Conservation (phyloP, 2,888 invertebrate species). For the Neoscelio sp. region DNA sequence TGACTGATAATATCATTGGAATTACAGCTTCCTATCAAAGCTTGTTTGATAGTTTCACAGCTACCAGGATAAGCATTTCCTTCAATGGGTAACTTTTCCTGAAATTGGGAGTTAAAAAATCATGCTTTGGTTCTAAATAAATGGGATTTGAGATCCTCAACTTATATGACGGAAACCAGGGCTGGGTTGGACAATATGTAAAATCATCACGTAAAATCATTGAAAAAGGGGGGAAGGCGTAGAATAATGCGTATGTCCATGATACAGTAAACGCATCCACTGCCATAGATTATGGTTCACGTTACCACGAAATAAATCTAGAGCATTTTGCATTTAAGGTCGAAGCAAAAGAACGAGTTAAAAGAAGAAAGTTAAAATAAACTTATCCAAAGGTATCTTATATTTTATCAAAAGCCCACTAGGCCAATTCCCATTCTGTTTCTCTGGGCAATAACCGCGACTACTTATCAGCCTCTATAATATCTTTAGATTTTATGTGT, state of each 20-base stretch:
- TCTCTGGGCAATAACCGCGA: constrained; percentile 1
- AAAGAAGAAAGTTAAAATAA: too few relatives aligned
- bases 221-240: neutral
- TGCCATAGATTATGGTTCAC: neutral
- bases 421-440: constrained; percentile 1
- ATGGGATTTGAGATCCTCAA: constrained; percentile 26
- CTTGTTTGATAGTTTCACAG: constrained; percentile 70
- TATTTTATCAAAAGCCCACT: neutral
- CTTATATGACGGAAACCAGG: constrained; percentile 74
- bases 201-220: neutral
- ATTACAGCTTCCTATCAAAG: too few relatives aligned
- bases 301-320: neutral
- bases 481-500: constrained; percentile 12
- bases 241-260: neutral
- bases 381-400: constrained; percentile 1
- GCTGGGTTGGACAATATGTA: constrained; percentile 72
- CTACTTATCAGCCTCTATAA: constrained; percentile 8
- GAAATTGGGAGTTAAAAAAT: constrained; percentile 64
- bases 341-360: too few relatives aligned
- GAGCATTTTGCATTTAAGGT: neutral
- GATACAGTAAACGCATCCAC: neutral
- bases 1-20: constrained; percentile 28
- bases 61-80: constrained; percentile 72
- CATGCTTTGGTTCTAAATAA: constrained; percentile 53
- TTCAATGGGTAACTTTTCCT: constrained; percentile 69